Conservation (phyloP, 2,113 vertebrate genomes). For the Hiodon alosoides region DNA sequence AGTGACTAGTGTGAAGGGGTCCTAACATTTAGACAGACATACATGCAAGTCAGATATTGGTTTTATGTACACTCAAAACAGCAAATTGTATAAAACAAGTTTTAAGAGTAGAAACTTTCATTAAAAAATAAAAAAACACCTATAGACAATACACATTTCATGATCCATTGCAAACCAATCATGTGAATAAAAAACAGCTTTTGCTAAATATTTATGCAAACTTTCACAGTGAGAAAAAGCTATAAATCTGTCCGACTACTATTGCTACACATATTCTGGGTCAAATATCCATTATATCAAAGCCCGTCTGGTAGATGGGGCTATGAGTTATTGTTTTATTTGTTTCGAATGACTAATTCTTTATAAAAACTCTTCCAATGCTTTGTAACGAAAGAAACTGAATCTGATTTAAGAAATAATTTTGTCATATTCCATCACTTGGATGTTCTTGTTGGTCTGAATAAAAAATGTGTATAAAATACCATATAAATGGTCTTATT, state of each 20-base stretch:
- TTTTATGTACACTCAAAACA: not conserved
- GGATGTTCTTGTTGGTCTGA: too few species aligned
- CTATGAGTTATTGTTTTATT: not conserved
- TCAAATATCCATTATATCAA: not conserved
- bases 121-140: constrained; percentile 12
- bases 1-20: too few species aligned
- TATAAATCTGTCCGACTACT: not conserved
- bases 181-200: not conserved
- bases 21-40: too few species aligned
- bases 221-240: constrained; percentile 14
- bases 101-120: not conserved
- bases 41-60: too few species aligned
- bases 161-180: not conserved
- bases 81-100: not conserved
- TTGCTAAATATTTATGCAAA: constrained; percentile 6
- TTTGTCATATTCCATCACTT: too few species aligned
- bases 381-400: too few species aligned
- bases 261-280: constrained; percentile 8
- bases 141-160: constrained; percentile 8
- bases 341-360: not conserved
- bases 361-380: too few species aligned
- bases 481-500: too few species aligned
- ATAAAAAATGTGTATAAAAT: too few species aligned
- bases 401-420: too few species aligned
- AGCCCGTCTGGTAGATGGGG: not conserved